These are phyloP conservation scores for Paradoxurus hermaphroditus DNA, from an alignment of 2,113 vertebrate genomes.

Conservation along the genomic window DNA sequence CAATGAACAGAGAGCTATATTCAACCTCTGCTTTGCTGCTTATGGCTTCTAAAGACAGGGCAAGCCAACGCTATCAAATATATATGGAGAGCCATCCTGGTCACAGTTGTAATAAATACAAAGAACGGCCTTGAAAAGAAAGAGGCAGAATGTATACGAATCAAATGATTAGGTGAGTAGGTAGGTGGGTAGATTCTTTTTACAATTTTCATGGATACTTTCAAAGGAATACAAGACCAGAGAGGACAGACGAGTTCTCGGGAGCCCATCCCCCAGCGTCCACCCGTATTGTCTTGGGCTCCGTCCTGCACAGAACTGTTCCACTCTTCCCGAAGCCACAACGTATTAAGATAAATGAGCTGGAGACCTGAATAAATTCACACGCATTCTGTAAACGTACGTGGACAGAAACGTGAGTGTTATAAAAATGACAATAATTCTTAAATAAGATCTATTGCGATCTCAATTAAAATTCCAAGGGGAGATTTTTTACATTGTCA, in stretches of 20 bases:
- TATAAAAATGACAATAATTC: background rate
- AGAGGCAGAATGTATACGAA: accelerated
- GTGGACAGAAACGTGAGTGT: background rate
- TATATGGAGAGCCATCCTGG: accelerated
- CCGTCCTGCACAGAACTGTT: background rate
- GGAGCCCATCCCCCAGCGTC: accelerated
- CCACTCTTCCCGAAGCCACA: background rate
- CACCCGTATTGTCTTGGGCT: accelerated
- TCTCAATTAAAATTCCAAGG: background rate
- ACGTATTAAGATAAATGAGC: background rate
- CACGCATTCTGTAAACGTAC: background rate
- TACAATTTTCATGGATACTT: background rate
- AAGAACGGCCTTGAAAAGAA: background rate
- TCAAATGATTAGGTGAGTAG: background rate
- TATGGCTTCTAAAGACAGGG: background rate
- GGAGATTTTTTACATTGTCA: background rate
- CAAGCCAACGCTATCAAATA: accelerated
- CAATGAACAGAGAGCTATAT: slow-evolving; percentile 32
- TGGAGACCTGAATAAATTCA: background rate
- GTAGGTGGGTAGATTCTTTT: accelerated
- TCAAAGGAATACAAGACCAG: background rate
- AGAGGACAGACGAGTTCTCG: accelerated
- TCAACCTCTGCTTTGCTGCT: background rate
- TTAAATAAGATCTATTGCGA: background rate
- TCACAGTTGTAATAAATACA: background rate